These are phyloP conservation scores for Dendrocincla fuliginosa DNA, from an alignment of 2,797 vertebrate genomes.

Conservation along the genomic window DNA sequence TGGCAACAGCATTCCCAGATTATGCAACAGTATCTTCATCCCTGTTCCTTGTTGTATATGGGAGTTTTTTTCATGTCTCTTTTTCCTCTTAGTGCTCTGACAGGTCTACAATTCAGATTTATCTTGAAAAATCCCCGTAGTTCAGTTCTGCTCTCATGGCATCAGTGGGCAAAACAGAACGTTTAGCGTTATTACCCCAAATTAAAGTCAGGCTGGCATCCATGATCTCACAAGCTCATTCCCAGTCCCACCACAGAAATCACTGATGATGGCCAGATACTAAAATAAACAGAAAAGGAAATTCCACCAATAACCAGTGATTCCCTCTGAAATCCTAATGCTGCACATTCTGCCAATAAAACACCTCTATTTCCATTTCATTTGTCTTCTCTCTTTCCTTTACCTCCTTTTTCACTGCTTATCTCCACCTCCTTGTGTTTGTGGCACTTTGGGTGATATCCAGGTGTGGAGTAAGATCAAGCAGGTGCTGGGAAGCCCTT, in stretches of 20 bases:
- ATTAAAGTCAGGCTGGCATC: not conserved
- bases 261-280: not conserved
- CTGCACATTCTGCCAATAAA: not conserved
- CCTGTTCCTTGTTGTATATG: not conserved
- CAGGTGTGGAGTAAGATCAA: not conserved
- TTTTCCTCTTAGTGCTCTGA: not conserved
- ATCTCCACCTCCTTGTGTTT: not conserved
- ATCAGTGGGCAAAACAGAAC: not conserved
- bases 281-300: not conserved
- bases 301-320: not conserved
- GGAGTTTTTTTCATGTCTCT: not conserved
- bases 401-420: not conserved
- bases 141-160: not conserved
- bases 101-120: not conserved
- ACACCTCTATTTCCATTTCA: not conserved
- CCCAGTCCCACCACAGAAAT: not conserved
- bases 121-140: not conserved
- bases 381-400: not conserved
- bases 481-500: not conserved
- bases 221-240: fast-evolving
- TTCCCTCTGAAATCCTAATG: not conserved
- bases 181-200: not conserved
- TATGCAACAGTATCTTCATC: not conserved
- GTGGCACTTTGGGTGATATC: not conserved
- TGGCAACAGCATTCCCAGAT: not conserved